These are phyloP conservation scores for Lathronympha strigana DNA, from an alignment of 2,888 invertebrate species.

Conservation along the genomic window DNA sequence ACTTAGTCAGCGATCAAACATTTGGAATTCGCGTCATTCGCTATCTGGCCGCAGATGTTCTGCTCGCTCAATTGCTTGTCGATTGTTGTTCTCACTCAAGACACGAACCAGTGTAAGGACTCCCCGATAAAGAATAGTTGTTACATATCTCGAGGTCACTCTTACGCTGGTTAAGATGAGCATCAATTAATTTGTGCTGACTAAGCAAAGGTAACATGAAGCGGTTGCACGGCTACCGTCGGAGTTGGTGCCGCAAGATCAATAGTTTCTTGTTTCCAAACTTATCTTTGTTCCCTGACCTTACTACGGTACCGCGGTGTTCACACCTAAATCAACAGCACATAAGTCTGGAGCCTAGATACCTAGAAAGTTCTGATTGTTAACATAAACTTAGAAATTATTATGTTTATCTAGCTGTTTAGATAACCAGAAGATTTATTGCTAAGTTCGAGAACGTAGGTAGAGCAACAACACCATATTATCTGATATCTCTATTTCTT, in stretches of 20 bases:
- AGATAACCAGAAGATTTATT: slow-evolving; percentile 22
- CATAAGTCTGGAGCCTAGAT: slow-evolving; percentile 17
- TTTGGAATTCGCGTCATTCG: slow-evolving; percentile 47
- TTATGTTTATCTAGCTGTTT: slow-evolving; percentile 2
- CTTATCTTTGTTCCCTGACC: slow-evolving; percentile 49
- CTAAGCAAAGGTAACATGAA: slow-evolving; percentile 1
- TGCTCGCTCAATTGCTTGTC: slow-evolving; percentile 1
- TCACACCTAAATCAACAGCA: slow-evolving; percentile 39
- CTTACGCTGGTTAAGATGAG: not conserved
- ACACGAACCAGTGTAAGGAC: slow-evolving; percentile 27
- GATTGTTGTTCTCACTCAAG: not conserved
- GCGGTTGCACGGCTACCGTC: slow-evolving; percentile 15
- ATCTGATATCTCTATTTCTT: not conserved
- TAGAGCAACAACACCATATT: not conserved
- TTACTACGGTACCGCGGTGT: slow-evolving; percentile 44
- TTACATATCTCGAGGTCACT: not conserved
- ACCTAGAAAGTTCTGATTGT: not conserved
- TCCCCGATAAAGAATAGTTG: not conserved
- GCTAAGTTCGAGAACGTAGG: not conserved
- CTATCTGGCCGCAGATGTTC: slow-evolving; percentile 26
- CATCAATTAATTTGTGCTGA: not conserved
- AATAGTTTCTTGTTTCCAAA: slow-evolving; percentile 56
- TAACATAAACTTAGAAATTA: not conserved
- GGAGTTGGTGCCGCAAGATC: slow-evolving; percentile 46
- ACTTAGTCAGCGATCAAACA: slow-evolving; percentile 38